Evolutionary conservation across 1,140 invertebrate species (phyloP), one percentile per base, ranked within the genome.

Genomic region (Orussus abietinus): DNA sequence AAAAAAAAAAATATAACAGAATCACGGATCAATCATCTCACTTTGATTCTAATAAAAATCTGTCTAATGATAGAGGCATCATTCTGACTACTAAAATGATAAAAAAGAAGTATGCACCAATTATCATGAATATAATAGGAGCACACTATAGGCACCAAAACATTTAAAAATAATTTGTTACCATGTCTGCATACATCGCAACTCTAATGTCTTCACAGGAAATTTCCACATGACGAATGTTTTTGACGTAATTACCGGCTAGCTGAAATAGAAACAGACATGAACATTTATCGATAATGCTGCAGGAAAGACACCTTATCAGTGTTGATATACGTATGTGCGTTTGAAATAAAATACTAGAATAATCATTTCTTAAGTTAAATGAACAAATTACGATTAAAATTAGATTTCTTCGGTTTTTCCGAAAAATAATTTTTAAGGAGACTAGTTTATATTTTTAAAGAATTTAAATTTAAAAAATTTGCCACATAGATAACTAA

Each of bases 151-250:
- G 45, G 37, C 38, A 39, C 35, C 3, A 37, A 45, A 9, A 15
- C 39, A 48, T 42, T 21, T 38, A 31, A 51, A 57, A 56, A 49
- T 42, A 14, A 48, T 43, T 32, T 37, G 18, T 75, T 77, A 93
- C 91, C 80, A 92, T 92, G 68, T 98, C 94, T 50, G 92, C 93
- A 73, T 90, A 94, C 90, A 98, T 96, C 13, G 94, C 93, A 38
- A 96, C 92, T 74, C 90, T 88, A 63, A 97, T 92, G 68, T 98
- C 95, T 64, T 94, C 86, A 46, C 84, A 87, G 1, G 90, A 90
- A 53, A 98, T 94, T 66, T 92, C 86, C 12, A 83, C 80, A 72
- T 93, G 90, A 38, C 89, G 85, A 53, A 96, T 95, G 67, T 95
- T 92, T 70, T 93, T 94, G 4, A 97, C 94, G 77, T 96, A 98